Evolutionary conservation across 2,797 vertebrate species (phyloP).

Genomic region (Clarias laeviceps): DNA sequence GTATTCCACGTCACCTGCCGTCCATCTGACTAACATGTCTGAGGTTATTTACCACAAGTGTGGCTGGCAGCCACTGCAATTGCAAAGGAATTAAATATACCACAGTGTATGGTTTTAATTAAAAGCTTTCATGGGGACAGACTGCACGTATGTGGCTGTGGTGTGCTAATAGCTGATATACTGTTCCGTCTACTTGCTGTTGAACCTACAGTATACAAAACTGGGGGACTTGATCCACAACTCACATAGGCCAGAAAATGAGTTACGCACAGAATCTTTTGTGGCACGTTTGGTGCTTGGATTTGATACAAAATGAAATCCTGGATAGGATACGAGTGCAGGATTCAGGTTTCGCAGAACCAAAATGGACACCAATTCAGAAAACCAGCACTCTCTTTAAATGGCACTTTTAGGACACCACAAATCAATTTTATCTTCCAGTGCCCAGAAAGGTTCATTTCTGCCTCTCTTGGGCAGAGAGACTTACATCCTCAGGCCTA

Average conservation of each 20-base stretch:
- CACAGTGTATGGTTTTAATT: slow-evolving; percentile 7
- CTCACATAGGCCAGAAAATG: neutral
- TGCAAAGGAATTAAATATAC: neutral
- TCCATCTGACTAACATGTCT: slow-evolving; percentile 7
- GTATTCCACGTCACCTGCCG: slow-evolving; percentile 11
- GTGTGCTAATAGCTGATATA: neutral
- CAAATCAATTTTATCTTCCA: too few relatives aligned
- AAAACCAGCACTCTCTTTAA: neutral
- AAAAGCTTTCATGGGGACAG: neutral
- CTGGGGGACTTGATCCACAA: neutral
- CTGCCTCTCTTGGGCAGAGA: neutral
- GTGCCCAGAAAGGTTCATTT: neutral
- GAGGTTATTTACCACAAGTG: neutral
- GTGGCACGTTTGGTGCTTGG: neutral
- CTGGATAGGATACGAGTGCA: neutral
- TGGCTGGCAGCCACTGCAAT: neutral
- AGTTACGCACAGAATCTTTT: neutral
- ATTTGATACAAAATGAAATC: neutral
- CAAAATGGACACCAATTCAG: neutral
- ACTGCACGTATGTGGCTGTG: neutral
- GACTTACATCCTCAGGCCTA: neutral
- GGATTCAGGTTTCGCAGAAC: neutral
- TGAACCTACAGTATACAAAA: neutral
- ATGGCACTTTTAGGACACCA: neutral
- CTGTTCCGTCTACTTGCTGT: neutral